Base-by-base conservation (phyloP, 2,797 vertebrate species). In the Pygocentrus nattereri region DNA sequence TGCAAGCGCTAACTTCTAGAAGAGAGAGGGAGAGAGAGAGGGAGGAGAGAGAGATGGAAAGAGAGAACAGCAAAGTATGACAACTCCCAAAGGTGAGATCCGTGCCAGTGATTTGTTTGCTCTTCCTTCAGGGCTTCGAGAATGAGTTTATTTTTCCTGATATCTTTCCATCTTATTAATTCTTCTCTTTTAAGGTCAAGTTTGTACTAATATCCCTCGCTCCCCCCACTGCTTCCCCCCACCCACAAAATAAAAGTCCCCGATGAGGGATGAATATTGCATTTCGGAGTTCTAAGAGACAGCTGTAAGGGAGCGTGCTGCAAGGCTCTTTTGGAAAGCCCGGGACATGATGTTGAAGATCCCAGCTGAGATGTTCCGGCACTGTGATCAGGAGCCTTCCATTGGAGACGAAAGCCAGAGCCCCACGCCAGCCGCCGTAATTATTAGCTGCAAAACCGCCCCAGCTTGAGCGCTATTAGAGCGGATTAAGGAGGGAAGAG, bases 361-460 rank as follows among this genome's bases (percentile, higher is more conserved):
- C 86, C 86, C 86, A 87, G 82, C 72, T 56, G 84, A 85, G 70
- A 84, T 84, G 83, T 85, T 85, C 7, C 11, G 79, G 81, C 61
- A 70, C 30, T 83, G 76, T 79, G 79, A 85, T 83, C 79, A 67
- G 65, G 65, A 68, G n/a, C 31, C 21, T 87, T 93, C 84, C 92
- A 82, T 88, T 81, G 89, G 86, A 87, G 90, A 86, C 87, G 34
- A 79, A 21, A 67, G 81, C 82, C 85, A 85, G 8, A 90, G 84
- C 92, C 89, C 84, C 93, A 90, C 84, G 87, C 93, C 94, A 93
- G 84, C 94, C 90, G 86, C 85, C 91, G 86, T 94, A 94, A 94
- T 94, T 95, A 95, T 94, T 94, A 93, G 91, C 92, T 91, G 91
- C 89, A 94, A 94, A 95, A 54, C 91, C 86, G 90, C 87, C 92